Percentiles rank a stretch among this genome's conserved stretches.
Conservation (phyloP, 2,113 vertebrate species). For the Ailurus styani region DNA sequence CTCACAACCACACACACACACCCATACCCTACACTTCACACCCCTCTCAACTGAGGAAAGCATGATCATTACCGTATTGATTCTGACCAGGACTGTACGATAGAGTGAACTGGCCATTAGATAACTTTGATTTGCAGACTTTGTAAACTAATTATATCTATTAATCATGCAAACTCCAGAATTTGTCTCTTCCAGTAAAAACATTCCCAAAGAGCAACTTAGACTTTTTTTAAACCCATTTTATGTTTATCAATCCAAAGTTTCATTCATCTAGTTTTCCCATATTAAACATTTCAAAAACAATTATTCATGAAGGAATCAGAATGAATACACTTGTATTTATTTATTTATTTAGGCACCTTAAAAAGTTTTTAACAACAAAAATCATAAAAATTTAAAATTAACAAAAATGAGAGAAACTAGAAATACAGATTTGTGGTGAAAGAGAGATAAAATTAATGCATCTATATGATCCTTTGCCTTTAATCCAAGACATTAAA, state of each 20-base stretch:
- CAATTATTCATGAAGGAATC: constrained; percentile 44
- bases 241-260: constrained; percentile 38
- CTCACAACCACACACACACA: neutral
- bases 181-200: constrained; percentile 66
- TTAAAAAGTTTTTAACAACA: neutral
- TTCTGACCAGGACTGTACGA: constrained; percentile 28
- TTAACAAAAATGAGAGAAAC: neutral
- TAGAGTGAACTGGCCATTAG: constrained; percentile 74
- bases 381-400: neutral
- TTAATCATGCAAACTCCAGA: constrained; percentile 78
- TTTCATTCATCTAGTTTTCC: neutral
- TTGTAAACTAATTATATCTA: constrained; percentile 82
- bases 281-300: constrained; percentile 50
- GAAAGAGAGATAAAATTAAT: neutral
- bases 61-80: constrained; percentile 78
- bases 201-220: constrained; percentile 39
- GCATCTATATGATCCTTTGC: neutral
- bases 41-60: neutral
- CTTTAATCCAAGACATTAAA: neutral
- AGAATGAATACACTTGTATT: constrained; percentile 21
- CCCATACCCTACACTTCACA: accelerated
- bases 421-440: neutral
- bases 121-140: constrained; percentile 78
- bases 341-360: constrained; percentile 49
- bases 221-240: neutral